Conservation (phyloP, 2,888 invertebrate genomes). For the Tolmerus cingulatus region DNA sequence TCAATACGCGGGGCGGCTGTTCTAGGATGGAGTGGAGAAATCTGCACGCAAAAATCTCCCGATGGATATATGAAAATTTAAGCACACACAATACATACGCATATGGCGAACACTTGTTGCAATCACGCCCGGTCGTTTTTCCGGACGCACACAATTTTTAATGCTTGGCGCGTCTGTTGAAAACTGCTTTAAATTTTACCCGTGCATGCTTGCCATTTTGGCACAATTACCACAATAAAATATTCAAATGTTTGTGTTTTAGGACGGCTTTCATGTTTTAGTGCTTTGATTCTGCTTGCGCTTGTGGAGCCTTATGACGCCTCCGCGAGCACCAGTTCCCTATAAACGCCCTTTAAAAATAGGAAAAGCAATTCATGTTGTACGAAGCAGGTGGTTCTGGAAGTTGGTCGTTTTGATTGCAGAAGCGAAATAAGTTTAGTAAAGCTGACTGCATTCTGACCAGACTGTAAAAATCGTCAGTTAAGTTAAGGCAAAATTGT, state of each 20-base stretch:
- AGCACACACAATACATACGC: background rate
- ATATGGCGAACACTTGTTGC: background rate
- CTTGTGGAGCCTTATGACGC: background rate
- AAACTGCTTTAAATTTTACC: background rate
- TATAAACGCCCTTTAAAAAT: background rate
- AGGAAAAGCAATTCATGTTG: background rate
- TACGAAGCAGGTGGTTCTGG: background rate
- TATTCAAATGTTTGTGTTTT: background rate
- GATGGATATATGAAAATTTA: slow-evolving; percentile 1
- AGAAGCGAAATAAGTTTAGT: no score
- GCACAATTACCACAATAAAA: background rate
- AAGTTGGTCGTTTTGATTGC: no score
- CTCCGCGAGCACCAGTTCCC: background rate
- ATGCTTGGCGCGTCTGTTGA: background rate
- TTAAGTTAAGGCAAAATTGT: no score
- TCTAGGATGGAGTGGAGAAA: background rate
- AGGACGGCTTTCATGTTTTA: background rate
- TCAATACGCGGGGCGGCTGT: background rate
- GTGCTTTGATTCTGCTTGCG: background rate
- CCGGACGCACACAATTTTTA: background rate
- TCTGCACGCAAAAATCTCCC: background rate
- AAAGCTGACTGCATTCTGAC: no score
- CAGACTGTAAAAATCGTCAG: no score
- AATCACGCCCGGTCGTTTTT: background rate
- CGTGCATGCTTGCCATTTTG: background rate